Conservation (phyloP, 1,140 invertebrate species). For the Papilio xuthus region DNA sequence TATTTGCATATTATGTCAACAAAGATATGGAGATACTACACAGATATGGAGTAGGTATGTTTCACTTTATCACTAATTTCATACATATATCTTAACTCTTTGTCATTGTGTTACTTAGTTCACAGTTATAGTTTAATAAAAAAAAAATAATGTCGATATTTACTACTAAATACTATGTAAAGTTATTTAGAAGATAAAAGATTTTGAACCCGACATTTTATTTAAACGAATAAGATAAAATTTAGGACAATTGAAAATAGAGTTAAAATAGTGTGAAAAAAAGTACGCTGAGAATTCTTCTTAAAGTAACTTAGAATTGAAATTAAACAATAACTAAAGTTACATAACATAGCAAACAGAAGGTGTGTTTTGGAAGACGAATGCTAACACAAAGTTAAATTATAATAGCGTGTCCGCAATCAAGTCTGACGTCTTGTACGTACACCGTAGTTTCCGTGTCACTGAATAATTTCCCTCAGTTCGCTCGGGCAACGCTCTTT, state of each 20-base stretch:
- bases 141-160: background rate
- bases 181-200: background rate
- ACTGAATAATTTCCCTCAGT: constrained; percentile 51
- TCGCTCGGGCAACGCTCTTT: constrained; percentile 35
- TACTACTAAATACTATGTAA: background rate
- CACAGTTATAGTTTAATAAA: background rate
- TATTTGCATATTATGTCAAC: constrained; percentile 29
- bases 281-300: background rate
- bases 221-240: too few species aligned
- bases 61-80: background rate
- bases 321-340: background rate
- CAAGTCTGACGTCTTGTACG: constrained; percentile 41
- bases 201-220: too few species aligned
- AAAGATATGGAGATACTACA: constrained; percentile 16
- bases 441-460: constrained; percentile 51
- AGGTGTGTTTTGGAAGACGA: constrained; percentile 22
- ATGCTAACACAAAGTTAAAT: constrained; percentile 42
- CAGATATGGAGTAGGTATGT: constrained; percentile 1
- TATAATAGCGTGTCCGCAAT: constrained; percentile 46
- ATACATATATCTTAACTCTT: background rate
- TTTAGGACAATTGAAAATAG: too few species aligned
- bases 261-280: too few species aligned
- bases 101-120: background rate
- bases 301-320: background rate
- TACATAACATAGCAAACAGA: background rate